Percentiles rank a stretch among this genome's conserved stretches.
Evolutionary conservation across 2,113 vertebrate species (phyloP).

Genomic region (Crocuta crocuta): DNA sequence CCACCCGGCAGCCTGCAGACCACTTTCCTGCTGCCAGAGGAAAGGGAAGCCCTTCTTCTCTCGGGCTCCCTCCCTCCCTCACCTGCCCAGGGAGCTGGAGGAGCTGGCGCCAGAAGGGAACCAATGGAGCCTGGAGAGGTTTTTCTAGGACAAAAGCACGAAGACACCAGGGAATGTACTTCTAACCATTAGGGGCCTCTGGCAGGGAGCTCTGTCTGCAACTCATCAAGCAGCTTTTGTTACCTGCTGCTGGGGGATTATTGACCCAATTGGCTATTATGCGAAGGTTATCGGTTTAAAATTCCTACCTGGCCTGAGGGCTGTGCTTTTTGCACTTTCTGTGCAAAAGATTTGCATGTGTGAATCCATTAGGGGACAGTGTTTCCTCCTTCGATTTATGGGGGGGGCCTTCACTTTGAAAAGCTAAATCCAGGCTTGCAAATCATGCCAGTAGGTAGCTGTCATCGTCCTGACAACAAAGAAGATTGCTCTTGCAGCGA

Average conservation of each 20-base stretch:
- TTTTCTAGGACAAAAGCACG: constrained; percentile 53
- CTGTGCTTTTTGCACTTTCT: background rate
- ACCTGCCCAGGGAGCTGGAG: constrained; percentile 46
- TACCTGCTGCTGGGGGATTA: constrained; percentile 74
- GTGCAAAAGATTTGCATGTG: constrained; percentile 14
- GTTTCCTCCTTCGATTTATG: constrained; percentile 40
- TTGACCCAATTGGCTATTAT: constrained; percentile 66
- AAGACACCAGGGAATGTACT: constrained; percentile 41
- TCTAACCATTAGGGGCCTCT: constrained; percentile 65
- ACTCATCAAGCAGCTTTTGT: constrained; percentile 68
- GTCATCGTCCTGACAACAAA: constrained; percentile 19
- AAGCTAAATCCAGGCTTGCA: constrained; percentile 51
- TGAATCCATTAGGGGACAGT: constrained; percentile 48
- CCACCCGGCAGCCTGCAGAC: background rate
- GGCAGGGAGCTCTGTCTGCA: background rate
- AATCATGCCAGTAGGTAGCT: constrained; percentile 32
- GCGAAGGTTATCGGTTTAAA: constrained; percentile 66
- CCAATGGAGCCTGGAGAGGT: constrained; percentile 1
- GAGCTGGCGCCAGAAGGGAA: constrained; percentile 62
- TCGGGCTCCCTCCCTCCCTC: background rate
- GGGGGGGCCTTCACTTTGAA: constrained; percentile 24
- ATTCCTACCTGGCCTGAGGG: constrained; percentile 66
- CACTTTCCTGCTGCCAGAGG: background rate
- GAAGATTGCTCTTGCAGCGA: background rate
- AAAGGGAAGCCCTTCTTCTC: background rate